Evolutionary conservation across 2,113 vertebrate genomes (phyloP), one percentile per base, ranked within the genome.

Genomic region (Seriola dumerili): DNA sequence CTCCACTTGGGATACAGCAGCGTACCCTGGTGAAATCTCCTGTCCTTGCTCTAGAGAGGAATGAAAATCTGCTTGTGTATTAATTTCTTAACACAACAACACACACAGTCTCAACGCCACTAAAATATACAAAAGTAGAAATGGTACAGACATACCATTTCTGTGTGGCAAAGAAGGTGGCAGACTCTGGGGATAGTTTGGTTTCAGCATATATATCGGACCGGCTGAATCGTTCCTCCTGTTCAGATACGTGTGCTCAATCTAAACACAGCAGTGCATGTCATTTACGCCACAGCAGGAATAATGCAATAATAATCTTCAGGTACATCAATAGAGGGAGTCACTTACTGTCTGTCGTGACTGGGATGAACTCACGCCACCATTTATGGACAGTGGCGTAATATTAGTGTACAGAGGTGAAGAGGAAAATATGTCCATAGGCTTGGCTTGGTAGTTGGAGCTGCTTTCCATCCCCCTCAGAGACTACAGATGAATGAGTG

Each of bases 11-110:
- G 90, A 89, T 4, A 78, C 76, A 55, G 81, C 68, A 38, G 80
- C 5, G 19, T 84, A 88, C 78, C 82, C 91, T 9, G 69, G 84
- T 70, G 92, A 88, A 80, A 81, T 84, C 75, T 85, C 89, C 32
- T 85, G 82, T 74, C 77, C 88, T 90, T 86, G 86, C 58, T 77
- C 93, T 94, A 66, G 23, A 69, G 59, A 50, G 59, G 76, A 64
- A 82, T 36, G 21, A 55, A 78, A 78, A 80, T 63, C 23, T 14
- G 46, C 63, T 50, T 75, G 62, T 11, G 54, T 62, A 61, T 75
- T 59, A 12, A 48, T 67, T 42, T 7, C 55, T 55, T 25, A 50
- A 44, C 16, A 72, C 10, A 55, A 23, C 8, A n/a, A 68, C 8
- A 62, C 23, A 52, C 8, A 19, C 10, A 55, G 44, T 29, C 25